Conservation (phyloP, 2,888 invertebrate genomes). For the Reticulitermes lucifugus region DNA sequence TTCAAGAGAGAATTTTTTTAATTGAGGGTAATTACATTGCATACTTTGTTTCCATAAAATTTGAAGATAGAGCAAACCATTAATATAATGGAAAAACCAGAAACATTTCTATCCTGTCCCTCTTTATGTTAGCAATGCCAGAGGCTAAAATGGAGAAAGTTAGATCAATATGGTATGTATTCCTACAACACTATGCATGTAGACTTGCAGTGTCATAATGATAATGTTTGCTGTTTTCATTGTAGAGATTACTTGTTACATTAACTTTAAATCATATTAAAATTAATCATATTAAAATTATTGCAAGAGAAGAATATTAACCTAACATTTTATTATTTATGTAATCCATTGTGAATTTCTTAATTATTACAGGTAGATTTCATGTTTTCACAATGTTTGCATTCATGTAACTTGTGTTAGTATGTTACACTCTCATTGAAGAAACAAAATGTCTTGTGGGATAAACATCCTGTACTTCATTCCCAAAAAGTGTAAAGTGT, state of each 20-base stretch:
- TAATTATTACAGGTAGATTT: not conserved
- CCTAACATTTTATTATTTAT: not conserved
- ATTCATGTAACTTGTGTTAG: not conserved
- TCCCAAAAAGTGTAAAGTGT: no score
- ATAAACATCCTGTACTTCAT: no score
- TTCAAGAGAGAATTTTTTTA: no score
- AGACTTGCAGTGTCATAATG: not conserved
- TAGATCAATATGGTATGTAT: not conserved
- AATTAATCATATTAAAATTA: not conserved
- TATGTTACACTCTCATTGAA: not conserved
- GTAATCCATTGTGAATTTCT: not conserved
- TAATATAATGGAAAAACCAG: no score
- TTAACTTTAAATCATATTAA: not conserved
- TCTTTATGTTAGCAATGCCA: no score
- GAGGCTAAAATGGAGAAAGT: no score
- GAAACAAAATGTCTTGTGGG: not conserved
- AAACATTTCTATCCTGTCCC: no score
- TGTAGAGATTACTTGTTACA: not conserved
- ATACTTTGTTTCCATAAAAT: no score
- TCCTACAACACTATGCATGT: not conserved
- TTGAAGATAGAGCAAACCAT: no score
- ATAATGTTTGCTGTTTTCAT: not conserved
- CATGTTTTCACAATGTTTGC: not conserved
- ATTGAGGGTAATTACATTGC: no score
- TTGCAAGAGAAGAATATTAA: not conserved